Evolutionary conservation across 2,888 invertebrate species (phyloP), one percentile per base, ranked within the genome.

Genomic region (Steinernema hermaphroditum): DNA sequence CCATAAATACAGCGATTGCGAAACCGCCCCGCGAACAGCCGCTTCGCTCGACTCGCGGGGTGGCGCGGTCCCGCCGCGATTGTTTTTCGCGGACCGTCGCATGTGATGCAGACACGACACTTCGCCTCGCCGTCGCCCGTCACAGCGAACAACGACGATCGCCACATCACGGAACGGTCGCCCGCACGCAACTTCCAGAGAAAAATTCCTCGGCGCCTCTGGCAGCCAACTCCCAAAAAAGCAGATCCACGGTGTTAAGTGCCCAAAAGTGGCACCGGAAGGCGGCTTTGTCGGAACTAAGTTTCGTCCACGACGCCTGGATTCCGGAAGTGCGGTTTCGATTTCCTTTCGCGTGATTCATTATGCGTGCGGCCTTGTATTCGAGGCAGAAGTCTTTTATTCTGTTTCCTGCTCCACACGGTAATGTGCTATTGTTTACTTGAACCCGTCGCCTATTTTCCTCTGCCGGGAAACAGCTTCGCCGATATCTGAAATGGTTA

Each of bases 401-500:
- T 54, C 22, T 27, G 19, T 54, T 54, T 19, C 54, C 24, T 54
- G 14, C 27, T 54, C 54, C 19, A 27, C 27, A 4, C 16, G 43
- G 43, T 16, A 32, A 32, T 32, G 22, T 62, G 62, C 32, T 32
- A 16, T 62, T 62, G 32, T n/a, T n/a, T n/a, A n/a, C 32, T 27
- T 34, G 9, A 32, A 32, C 29, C 62, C 29, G 29, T 62, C 32
- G 32, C 4, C 9, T 14, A 2, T 14, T 32, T 32, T 32, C 62
- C 16, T 29, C 34, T 6, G 62, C 6, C 2, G n/a, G 85, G 85
- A 70, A 85, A 86, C 27, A 85, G 76, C 71, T 85, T 85, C 6
- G 83, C 81, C 19, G 84, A 84, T 32, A 85, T 82, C 85, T 85
- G 76, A 74, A 83, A 73, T 68, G 29, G 19, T 27, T n/a, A n/a